Evolutionary conservation across 23 tunicate genomes (phyloP).

Genomic region (Corella eumyota): DNA sequence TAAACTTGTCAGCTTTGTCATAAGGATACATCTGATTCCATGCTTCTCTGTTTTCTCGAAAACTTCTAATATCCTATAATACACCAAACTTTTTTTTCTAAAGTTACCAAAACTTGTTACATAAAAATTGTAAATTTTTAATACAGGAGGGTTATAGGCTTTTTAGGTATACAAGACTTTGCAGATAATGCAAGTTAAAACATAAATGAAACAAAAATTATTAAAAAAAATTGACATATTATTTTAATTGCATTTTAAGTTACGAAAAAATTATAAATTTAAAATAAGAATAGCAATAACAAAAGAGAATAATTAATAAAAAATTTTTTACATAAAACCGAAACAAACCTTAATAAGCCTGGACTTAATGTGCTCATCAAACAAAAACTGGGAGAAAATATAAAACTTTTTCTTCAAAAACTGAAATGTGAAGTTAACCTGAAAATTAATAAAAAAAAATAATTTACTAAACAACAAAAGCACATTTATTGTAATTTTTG

Average conservation of each 20-base stretch:
- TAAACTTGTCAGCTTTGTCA: slow-evolving; percentile 77
- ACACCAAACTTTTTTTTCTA: not conserved
- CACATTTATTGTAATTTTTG: too few relatives aligned
- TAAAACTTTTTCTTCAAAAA: slow-evolving; percentile 77
- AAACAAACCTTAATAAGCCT: slow-evolving; percentile 45
- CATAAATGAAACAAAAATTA: not conserved
- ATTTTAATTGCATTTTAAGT: too few relatives aligned
- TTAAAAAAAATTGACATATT: not conserved
- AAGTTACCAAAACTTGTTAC: not conserved
- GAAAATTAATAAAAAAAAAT: too few relatives aligned
- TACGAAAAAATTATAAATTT: too few relatives aligned
- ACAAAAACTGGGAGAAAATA: slow-evolving; percentile 84
- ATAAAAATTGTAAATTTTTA: not conserved
- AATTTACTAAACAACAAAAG: not conserved
- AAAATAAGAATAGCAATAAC: too few relatives aligned
- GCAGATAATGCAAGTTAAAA: too few relatives aligned
- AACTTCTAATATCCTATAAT: slow-evolving; percentile 50
- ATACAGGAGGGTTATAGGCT: too few relatives aligned
- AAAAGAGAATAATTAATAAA: too few relatives aligned
- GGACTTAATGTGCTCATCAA: slow-evolving; percentile 90
- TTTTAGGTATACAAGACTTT: too few relatives aligned
- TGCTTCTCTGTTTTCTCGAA: slow-evolving; percentile 69
- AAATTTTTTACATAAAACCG: not conserved
- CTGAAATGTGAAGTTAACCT: slow-evolving; percentile 88
- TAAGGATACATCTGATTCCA: slow-evolving; percentile 63